A percentile compares a stretch with the other conserved stretches of the same genome.
Evolutionary conservation across 2,888 invertebrate genomes (phyloP).

Genomic region (Xestia ashworthii): DNA sequence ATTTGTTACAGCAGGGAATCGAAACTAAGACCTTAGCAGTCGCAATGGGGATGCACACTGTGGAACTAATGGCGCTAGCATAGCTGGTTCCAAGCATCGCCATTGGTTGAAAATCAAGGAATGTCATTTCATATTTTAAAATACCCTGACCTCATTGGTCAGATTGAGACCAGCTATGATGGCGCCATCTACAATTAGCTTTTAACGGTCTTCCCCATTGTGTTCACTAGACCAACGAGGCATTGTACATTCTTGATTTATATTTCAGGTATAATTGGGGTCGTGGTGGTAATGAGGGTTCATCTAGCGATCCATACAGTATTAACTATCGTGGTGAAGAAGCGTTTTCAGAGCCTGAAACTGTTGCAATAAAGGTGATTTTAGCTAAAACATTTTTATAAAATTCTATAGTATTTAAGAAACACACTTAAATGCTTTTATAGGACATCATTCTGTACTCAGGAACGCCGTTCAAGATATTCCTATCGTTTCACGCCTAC

Average conservation of each 20-base stretch:
- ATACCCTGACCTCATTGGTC: too few species aligned
- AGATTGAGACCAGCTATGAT: too few species aligned
- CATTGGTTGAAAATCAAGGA: too few species aligned
- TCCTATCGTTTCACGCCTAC: constrained; percentile 83
- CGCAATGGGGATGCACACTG: too few species aligned
- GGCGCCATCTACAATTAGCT: too few species aligned
- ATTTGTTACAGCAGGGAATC: too few species aligned
- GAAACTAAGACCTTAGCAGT: too few species aligned
- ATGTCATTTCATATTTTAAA: too few species aligned
- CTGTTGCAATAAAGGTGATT: constrained; percentile 83
- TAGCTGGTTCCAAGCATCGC: too few species aligned
- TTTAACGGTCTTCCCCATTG: too few species aligned
- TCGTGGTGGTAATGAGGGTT: constrained; percentile 64
- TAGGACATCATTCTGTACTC: constrained; percentile 86
- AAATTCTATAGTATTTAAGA: background rate
- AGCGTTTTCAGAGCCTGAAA: constrained; percentile 87
- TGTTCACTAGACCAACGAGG: too few species aligned
- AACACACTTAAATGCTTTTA: constrained; percentile 61
- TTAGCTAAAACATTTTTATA: background rate
- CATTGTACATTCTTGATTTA: background rate
- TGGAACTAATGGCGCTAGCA: too few species aligned
- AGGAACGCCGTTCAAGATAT: constrained; percentile 85
- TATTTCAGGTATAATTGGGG: constrained; percentile 80
- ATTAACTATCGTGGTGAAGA: constrained; percentile 81
- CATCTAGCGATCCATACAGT: constrained; percentile 80